Conservation (phyloP, 2,113 vertebrate species). For the Phalacrocorax aristotelis region DNA sequence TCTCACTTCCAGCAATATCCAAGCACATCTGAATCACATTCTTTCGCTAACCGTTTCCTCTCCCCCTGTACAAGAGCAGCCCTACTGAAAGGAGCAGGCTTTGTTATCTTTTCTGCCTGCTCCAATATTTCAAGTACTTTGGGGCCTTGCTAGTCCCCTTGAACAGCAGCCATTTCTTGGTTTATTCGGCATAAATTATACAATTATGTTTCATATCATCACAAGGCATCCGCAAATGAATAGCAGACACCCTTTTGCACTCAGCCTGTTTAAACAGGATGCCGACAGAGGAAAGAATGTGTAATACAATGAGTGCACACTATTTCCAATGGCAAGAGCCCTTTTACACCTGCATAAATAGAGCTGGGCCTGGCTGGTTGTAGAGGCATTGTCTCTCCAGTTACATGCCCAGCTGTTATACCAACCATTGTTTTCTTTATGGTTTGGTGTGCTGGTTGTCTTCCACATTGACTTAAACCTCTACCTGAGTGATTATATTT, state of each 20-base stretch:
- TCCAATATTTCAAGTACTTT: constrained; percentile 51
- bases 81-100: background rate
- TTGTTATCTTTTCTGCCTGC: constrained; percentile 58
- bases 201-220: constrained; percentile 61
- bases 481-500: background rate
- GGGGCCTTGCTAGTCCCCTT: constrained; percentile 10
- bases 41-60: background rate
- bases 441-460: background rate
- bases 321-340: constrained; percentile 42
- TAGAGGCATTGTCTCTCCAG: constrained; percentile 21
- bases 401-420: background rate
- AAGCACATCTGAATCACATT: constrained; percentile 43
- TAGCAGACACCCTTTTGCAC: constrained; percentile 47
- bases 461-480: background rate
- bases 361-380: background rate
- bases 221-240: constrained; percentile 49
- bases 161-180: constrained; percentile 39
- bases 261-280: constrained; percentile 65
- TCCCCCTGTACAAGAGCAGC: background rate
- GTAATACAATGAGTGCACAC: constrained; percentile 43
- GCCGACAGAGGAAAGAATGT: constrained; percentile 54
- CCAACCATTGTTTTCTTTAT: constrained; percentile 16
- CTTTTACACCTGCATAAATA: constrained; percentile 70
- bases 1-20: constrained; percentile 10
- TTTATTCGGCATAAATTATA: constrained; percentile 51